Percentiles rank a stretch among this genome's conserved stretches.
phyloP scores from a whole-genome alignment of 2,113 vertebrate genomes.

The Microcebus tavaratra region DNA sequence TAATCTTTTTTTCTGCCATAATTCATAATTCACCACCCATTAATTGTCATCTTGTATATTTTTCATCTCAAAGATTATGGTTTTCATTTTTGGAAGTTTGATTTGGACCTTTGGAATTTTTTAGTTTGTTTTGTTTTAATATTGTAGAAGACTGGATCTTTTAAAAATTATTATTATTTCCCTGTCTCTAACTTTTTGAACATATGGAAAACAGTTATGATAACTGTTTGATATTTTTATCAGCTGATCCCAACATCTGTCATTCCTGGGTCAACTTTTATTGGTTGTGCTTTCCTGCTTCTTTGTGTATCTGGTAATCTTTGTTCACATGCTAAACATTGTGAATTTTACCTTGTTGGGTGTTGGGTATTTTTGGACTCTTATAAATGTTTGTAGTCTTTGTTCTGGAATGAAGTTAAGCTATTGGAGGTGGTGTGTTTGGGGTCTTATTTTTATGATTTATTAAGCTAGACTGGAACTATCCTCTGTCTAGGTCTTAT shows the following conservation, averaged over 20 bases:
- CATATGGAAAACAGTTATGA: neutral
- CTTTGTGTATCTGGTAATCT: neutral
- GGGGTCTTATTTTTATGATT: neutral
- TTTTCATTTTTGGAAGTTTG: conserved; percentile 5
- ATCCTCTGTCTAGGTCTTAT: neutral
- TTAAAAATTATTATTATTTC: neutral
- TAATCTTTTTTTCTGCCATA: neutral
- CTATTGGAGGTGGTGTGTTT: conserved; percentile 17
- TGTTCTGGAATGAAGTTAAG: neutral
- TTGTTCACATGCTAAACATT: neutral
- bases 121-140: no score
- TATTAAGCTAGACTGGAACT: neutral
- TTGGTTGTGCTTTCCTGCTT: no score
- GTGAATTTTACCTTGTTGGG: neutral
- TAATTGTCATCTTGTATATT: neutral
- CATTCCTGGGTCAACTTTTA: neutral
- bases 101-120: neutral
- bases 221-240: neutral
- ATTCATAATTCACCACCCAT: neutral
- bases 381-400: neutral
- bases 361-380: neutral
- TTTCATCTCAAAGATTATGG: neutral
- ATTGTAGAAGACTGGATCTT: no score
- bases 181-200: neutral
- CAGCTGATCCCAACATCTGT: neutral